Base-by-base conservation (phyloP, 2,888 invertebrate species). In the Hemicrepidius hirtus region DNA sequence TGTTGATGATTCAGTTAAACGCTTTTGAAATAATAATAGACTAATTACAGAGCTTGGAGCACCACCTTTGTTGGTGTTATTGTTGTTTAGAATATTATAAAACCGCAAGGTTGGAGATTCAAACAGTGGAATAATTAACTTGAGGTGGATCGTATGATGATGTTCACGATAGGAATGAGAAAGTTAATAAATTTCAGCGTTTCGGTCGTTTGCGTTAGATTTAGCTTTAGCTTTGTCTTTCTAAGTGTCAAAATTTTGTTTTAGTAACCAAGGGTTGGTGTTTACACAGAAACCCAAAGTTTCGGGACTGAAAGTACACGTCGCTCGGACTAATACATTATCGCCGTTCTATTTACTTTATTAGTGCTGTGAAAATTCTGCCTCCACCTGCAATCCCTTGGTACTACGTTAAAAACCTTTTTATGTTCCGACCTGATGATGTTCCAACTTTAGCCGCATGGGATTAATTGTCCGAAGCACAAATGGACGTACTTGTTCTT, bases 401-500 rank as follows among this genome's bases (percentile, higher is more conserved):
- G 46, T 24, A 50, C 41, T 68, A 68, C 62, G 63, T 62, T 68
- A 68, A 68, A 68, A 68, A 50, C 68, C 68, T 68, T 68, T 68
- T 68, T 68, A 63, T 68, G 68, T 71, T 59, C 68, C 46, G 60
- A 68, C 59, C 59, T 68, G 68, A 68, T 68, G 68, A 68, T 68
- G 68, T 68, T 68, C 68, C 68, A 68, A 68, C 49, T 68, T 68
- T 40, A 41, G 68, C 60, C 68, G 49, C 59, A 35, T 40, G 68
- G 68, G 68, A 68, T 60, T 68, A 68, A 68, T 68, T 68, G 68
- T 68, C 59, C 68, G 57, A 49, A 50, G 68, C 68, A 60, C 68
- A 68, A 68, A 68, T 68, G 68, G 68, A 68, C 60, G 68, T 60
- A 68, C 59, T 68, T 68, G 68, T 68, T 68, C 68, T 68, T 68